Conservation (phyloP, 2,888 invertebrate species). For the Agrotis exclamationis region DNA sequence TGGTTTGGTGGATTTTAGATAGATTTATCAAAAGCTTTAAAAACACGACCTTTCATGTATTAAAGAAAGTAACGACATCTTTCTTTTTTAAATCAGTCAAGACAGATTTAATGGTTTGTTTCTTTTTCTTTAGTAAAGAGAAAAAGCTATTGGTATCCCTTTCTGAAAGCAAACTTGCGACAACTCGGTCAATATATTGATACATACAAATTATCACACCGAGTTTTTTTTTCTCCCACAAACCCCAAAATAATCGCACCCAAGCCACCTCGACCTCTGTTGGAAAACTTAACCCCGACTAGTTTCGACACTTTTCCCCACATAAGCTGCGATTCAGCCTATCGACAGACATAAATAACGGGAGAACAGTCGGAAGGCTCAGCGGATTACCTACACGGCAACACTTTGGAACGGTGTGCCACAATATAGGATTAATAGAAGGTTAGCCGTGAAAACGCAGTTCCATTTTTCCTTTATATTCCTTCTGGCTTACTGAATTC, state of each 20-base stretch:
- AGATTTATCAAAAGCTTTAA: neutral
- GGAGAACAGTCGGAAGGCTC: slow-evolving; percentile 25
- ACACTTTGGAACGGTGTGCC: slow-evolving; percentile 11
- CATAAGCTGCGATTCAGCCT: slow-evolving; percentile 38
- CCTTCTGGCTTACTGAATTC: too few relatives aligned
- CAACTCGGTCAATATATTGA: neutral
- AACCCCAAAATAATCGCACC: neutral
- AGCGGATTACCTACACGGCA: slow-evolving; percentile 42
- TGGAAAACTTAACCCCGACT: slow-evolving; percentile 25
- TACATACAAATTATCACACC: neutral
- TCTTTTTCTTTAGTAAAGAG: neutral
- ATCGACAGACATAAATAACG: slow-evolving; percentile 55
- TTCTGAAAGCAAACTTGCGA: neutral
- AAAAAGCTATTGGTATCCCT: neutral
- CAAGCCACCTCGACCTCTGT: neutral
- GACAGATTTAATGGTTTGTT: neutral
- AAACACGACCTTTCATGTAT: neutral
- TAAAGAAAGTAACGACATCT: neutral
- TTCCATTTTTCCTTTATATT: too few relatives aligned
- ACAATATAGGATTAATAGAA: slow-evolving; percentile 4
- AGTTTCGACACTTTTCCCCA: slow-evolving; percentile 12
- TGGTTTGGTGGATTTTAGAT: neutral
- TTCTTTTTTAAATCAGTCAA: neutral
- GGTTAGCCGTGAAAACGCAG: neutral
- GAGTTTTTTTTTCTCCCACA: neutral